Evolutionary conservation across 2,888 invertebrate species (phyloP).

Genomic region (Sipha maydis): DNA sequence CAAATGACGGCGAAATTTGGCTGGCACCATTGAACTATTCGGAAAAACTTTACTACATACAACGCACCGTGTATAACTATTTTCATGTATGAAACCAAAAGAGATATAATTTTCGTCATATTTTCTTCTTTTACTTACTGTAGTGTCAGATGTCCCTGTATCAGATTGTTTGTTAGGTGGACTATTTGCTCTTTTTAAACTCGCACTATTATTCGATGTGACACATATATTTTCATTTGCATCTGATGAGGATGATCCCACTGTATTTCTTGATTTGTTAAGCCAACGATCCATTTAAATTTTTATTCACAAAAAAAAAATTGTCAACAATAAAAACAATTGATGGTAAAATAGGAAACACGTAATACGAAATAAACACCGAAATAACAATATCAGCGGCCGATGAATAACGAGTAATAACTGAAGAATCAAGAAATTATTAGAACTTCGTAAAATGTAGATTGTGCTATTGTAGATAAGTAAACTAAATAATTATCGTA

Average conservation of each 20-base stretch:
- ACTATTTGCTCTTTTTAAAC: slow-evolving; percentile 25
- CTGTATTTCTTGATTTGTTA: slow-evolving; percentile 15
- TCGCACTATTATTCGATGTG: neutral
- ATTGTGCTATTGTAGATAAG: slow-evolving; percentile 13
- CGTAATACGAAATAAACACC: slow-evolving; percentile 1
- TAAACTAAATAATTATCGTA: slow-evolving; percentile 16
- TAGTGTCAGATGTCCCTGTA: too few species aligned
- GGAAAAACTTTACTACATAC: too few species aligned
- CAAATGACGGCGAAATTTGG: neutral
- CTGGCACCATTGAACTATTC: too few species aligned
- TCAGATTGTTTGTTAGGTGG: slow-evolving; percentile 20
- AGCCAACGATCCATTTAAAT: neutral
- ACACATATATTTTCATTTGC: slow-evolving; percentile 3
- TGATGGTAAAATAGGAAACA: slow-evolving; percentile 9
- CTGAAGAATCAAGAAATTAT: neutral
- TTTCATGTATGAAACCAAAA: slow-evolving; percentile 7
- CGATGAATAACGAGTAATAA: slow-evolving; percentile 16
- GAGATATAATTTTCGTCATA: slow-evolving; percentile 18
- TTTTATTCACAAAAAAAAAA: neutral
- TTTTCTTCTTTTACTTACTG: neutral
- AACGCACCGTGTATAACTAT: slow-evolving; percentile 11
- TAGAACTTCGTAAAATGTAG: neutral
- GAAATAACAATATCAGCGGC: neutral
- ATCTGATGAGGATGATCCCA: slow-evolving; percentile 17
- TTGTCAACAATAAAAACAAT: neutral